Conservation (phyloP, 1,140 invertebrate species). For the Tenebrio molitor region DNA sequence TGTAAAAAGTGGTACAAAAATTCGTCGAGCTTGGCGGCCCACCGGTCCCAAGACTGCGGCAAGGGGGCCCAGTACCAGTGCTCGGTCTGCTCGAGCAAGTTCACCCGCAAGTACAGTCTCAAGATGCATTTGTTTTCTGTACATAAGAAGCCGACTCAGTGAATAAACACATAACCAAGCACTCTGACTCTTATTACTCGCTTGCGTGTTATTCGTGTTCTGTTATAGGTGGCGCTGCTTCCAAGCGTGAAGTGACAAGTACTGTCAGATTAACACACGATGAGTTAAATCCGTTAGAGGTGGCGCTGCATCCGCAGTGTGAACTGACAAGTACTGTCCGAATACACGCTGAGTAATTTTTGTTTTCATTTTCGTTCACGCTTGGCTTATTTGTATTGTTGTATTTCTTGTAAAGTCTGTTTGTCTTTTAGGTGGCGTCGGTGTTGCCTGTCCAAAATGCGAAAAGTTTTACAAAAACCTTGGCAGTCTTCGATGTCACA, state of each 20-base stretch:
- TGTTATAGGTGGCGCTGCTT: slow-evolving; percentile 34
- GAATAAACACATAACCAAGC: neutral
- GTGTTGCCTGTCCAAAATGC: slow-evolving; percentile 23
- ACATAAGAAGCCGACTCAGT: too few species aligned
- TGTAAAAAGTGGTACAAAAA: slow-evolving; percentile 59
- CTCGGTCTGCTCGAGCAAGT: slow-evolving; percentile 64
- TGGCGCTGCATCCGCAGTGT: neutral
- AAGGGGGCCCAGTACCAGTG: slow-evolving; percentile 68
- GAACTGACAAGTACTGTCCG: neutral
- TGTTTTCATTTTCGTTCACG: neutral
- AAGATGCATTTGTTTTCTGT: slow-evolving; percentile 40
- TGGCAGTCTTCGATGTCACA: slow-evolving; percentile 21
- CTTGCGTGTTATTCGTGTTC: neutral
- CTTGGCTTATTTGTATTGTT: neutral
- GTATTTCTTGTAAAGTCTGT: neutral
- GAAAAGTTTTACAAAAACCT: slow-evolving; percentile 40
- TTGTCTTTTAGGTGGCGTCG: slow-evolving; percentile 19
- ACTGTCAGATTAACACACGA: too few species aligned
- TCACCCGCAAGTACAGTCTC: slow-evolving; percentile 46
- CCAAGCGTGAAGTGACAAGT: slow-evolving; percentile 47
- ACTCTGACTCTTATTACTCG: neutral
- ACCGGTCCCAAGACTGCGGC: slow-evolving; percentile 69
- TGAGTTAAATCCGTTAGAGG: too few species aligned
- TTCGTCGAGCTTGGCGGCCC: slow-evolving; percentile 67
- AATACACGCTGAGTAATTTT: neutral